These are phyloP conservation scores for Cariama cristata DNA, from an alignment of 2,113 vertebrate species.

Conservation along the genomic window DNA sequence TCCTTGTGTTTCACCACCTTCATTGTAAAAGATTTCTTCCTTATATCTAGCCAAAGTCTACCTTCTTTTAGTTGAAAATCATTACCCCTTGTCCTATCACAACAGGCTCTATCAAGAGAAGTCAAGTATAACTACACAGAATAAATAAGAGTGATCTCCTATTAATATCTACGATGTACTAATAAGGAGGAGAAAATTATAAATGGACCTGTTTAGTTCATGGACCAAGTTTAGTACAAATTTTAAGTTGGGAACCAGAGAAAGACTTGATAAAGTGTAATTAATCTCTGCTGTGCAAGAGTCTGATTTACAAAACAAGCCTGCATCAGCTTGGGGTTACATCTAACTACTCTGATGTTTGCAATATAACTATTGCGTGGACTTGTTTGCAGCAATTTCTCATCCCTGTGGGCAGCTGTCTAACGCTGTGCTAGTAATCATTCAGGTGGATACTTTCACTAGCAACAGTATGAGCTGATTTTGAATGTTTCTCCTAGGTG, in stretches of 20 bases:
- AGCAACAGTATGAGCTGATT: background rate
- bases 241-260: background rate
- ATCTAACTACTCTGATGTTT: background rate
- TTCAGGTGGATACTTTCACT: background rate
- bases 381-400: background rate
- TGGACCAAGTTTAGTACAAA: background rate
- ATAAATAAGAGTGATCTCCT: background rate
- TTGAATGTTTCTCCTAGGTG: background rate
- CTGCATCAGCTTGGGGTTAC: background rate
- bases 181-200: background rate
- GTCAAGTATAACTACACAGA: background rate
- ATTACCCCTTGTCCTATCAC: too few species aligned
- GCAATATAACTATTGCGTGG: background rate
- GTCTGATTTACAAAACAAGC: background rate
- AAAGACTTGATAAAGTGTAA: background rate
- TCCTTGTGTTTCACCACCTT: too few species aligned
- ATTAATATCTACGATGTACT: background rate
- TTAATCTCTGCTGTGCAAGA: background rate
- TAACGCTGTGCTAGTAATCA: background rate
- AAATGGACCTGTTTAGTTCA: background rate
- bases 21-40: too few species aligned
- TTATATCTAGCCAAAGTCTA: too few species aligned
- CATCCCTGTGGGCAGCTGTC: background rate
- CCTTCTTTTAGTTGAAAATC: too few species aligned
- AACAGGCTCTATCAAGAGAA: background rate